phyloP scores from a whole-genome alignment of 2,113 vertebrate genomes.

The Willisornis vidua region DNA sequence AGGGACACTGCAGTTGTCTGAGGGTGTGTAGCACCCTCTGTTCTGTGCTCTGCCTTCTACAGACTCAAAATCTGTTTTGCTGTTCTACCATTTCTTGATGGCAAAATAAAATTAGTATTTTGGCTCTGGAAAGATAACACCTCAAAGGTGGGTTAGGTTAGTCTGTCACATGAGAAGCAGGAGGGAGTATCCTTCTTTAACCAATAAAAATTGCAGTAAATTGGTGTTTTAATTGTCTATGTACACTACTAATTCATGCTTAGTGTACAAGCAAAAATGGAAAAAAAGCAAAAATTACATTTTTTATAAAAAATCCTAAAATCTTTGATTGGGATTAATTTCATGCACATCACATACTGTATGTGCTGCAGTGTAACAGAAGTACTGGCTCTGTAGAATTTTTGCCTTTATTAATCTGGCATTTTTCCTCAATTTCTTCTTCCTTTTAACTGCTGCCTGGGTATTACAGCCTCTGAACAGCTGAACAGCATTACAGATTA shows the following conservation, averaged over 20 bases:
- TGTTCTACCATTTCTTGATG: neutral
- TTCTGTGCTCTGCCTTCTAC: neutral
- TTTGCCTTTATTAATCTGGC: neutral
- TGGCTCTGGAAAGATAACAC: neutral
- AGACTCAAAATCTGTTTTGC: neutral
- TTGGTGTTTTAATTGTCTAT: neutral
- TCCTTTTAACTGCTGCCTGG: neutral
- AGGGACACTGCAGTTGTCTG: neutral
- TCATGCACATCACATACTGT: neutral
- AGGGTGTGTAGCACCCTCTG: neutral
- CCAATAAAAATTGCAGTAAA: neutral
- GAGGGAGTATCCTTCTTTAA: neutral
- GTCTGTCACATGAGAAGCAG: neutral
- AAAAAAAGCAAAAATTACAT: neutral
- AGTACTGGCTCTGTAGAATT: neutral
- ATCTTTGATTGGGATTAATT: neutral
- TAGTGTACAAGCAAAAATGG: neutral
- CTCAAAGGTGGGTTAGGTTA: neutral
- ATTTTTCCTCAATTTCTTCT: neutral
- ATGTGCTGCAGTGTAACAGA: neutral
- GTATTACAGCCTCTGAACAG: neutral
- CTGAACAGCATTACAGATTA: neutral
- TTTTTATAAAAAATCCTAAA: neutral
- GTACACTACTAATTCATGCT: neutral
- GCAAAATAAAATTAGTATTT: neutral